Evolutionary conservation across 2,113 vertebrate species (phyloP).

Genomic region (Halcyon senegalensis): DNA sequence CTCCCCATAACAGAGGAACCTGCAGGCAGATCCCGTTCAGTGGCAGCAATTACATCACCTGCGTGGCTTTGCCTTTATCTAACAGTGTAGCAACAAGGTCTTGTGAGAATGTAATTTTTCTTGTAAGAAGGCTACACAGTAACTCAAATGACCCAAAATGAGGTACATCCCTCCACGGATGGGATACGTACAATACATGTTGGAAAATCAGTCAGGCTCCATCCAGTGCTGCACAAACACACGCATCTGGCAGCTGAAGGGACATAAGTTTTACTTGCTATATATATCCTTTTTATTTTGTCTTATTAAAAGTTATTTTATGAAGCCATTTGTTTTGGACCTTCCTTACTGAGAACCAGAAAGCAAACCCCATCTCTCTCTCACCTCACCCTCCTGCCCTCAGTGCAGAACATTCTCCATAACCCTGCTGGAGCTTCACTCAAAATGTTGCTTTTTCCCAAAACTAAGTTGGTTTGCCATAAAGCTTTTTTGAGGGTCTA

Average conservation of each 20-base stretch:
- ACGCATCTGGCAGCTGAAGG: neutral
- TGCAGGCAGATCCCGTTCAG: rapidly evolving
- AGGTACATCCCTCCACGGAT: rapidly evolving
- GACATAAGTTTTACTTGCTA: neutral
- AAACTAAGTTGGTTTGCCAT: neutral
- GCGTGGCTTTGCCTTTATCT: neutral
- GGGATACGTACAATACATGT: rapidly evolving
- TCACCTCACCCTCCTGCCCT: rapidly evolving
- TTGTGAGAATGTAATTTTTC: neutral
- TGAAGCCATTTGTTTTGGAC: neutral
- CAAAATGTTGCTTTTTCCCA: neutral
- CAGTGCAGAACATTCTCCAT: neutral
- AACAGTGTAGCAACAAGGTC: neutral
- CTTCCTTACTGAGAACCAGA: neutral
- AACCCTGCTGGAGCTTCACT: neutral
- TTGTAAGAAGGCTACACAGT: neutral
- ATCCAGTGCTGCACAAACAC: rapidly evolving
- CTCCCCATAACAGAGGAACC: neutral
- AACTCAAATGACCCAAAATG: neutral
- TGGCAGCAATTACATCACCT: rapidly evolving
- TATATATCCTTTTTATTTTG: neutral
- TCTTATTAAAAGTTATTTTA: neutral
- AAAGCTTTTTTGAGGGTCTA: neutral
- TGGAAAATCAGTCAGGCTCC: neutral
- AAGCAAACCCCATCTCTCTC: neutral